Conservation (phyloP, 2,797 vertebrate species). For the Alca torda region DNA sequence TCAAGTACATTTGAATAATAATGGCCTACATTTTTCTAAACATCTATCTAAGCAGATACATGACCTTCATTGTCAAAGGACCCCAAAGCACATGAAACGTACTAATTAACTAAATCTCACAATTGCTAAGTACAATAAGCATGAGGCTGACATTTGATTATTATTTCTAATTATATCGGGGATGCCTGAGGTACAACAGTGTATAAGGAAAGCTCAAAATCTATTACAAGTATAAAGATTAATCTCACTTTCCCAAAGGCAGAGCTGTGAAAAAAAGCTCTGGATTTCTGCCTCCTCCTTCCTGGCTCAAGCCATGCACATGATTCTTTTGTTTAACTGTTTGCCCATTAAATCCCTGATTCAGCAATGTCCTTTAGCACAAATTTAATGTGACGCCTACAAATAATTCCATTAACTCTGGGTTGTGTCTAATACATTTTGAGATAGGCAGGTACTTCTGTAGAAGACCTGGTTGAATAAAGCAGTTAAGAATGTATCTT, state of each 20-base stretch:
- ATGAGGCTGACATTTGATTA: constrained; percentile 20
- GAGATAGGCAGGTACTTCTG: neutral
- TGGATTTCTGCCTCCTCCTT: neutral
- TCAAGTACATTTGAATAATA: constrained; percentile 22
- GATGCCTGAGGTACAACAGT: constrained; percentile 27
- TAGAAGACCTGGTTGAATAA: neutral
- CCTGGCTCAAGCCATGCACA: neutral
- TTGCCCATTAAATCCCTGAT: constrained; percentile 26
- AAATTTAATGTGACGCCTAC: constrained; percentile 10
- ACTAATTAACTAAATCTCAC: constrained; percentile 57
- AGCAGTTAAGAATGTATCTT: neutral
- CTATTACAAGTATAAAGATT: constrained; percentile 47
- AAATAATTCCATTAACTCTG: constrained; percentile 28
- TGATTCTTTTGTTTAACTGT: constrained; percentile 45
- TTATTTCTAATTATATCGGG: constrained; percentile 55
- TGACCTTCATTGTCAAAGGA: constrained; percentile 28
- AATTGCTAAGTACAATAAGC: constrained; percentile 12
- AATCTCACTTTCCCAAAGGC: constrained; percentile 54
- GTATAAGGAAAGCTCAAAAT: constrained; percentile 30
- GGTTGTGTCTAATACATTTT: neutral
- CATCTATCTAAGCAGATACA: neutral
- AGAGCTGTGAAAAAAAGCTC: neutral
- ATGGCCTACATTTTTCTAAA: constrained; percentile 7
- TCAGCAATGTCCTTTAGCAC: constrained; percentile 37
- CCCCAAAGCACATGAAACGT: neutral